These are phyloP conservation scores for Sisor rabdophorus DNA, from an alignment of 2,113 vertebrate genomes.

Conservation along the genomic window DNA sequence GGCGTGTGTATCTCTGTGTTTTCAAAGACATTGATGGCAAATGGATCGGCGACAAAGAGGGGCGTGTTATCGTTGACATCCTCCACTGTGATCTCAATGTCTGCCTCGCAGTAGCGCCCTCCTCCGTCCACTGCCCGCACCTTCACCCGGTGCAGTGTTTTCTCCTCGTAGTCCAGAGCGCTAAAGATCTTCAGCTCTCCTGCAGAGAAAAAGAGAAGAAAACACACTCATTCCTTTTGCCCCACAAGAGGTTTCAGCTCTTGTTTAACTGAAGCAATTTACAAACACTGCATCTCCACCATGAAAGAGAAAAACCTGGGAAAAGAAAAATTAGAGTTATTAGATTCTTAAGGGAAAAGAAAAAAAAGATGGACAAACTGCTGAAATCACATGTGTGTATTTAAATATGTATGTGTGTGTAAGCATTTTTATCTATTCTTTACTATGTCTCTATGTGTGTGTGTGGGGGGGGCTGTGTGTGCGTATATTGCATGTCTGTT, in stretches of 20 bases:
- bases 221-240: neutral
- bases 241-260: no score
- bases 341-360: no score
- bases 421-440: no score
- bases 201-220: conserved; percentile 54
- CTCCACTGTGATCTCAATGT: conserved; percentile 77
- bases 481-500: neutral
- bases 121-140: conserved; percentile 87
- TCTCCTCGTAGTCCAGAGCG: conserved; percentile 82
- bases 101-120: conserved; percentile 82
- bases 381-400: no score
- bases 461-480: neutral
- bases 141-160: conserved; percentile 74
- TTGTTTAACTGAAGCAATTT: no score
- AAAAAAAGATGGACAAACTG: no score
- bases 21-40: conserved; percentile 88
- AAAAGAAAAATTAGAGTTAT: no score
- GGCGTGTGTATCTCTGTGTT: conserved; percentile 87
- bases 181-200: conserved; percentile 87
- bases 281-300: no score
- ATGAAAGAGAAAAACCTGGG: no score
- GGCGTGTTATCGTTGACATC: conserved; percentile 93
- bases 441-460: neutral
- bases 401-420: neutral
- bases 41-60: conserved; percentile 80